These are phyloP conservation scores for Drosophila pandora DNA, from an alignment of 1,140 invertebrate species.

Conservation along the genomic window DNA sequence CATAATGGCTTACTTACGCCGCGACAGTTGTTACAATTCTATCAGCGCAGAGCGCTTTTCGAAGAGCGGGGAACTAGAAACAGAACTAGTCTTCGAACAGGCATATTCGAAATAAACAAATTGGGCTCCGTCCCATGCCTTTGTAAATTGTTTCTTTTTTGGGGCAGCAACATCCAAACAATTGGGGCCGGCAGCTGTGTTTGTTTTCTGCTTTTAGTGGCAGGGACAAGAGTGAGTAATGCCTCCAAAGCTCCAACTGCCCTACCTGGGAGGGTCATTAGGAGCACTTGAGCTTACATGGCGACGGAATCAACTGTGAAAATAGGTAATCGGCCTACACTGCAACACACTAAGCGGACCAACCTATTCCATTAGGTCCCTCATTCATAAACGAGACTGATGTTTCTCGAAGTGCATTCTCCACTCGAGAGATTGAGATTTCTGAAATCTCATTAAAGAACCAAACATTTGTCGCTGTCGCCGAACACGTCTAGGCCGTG, in stretches of 20 bases:
- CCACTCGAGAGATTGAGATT: constrained; percentile 55
- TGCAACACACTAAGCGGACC: not conserved
- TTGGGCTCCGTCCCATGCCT: constrained; percentile 51
- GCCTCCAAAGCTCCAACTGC: constrained; percentile 14
- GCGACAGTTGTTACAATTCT: constrained; percentile 82
- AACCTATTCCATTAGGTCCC: too few relatives aligned
- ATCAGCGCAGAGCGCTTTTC: constrained; percentile 53
- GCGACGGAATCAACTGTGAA: constrained; percentile 17
- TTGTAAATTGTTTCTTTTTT: constrained; percentile 53
- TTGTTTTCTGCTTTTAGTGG: constrained; percentile 10
- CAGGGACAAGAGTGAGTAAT: constrained; percentile 31
- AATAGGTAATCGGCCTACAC: constrained; percentile 17
- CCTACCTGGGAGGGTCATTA: constrained; percentile 34
- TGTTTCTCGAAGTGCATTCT: not conserved
- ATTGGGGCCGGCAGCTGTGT: constrained; percentile 62
- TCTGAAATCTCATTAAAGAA: constrained; percentile 73
- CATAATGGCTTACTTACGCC: constrained; percentile 79
- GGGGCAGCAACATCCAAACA: constrained; percentile 57
- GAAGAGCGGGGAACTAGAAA: constrained; percentile 18
- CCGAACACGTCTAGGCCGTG: constrained; percentile 20
- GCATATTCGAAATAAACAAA: constrained; percentile 64
- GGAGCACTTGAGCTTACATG: constrained; percentile 23
- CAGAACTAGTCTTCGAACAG: constrained; percentile 23
- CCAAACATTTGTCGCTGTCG: constrained; percentile 40
- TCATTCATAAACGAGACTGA: too few relatives aligned